These are phyloP conservation scores for Marmota flaviventris DNA, from an alignment of 2,113 vertebrate species.

Conservation along the genomic window DNA sequence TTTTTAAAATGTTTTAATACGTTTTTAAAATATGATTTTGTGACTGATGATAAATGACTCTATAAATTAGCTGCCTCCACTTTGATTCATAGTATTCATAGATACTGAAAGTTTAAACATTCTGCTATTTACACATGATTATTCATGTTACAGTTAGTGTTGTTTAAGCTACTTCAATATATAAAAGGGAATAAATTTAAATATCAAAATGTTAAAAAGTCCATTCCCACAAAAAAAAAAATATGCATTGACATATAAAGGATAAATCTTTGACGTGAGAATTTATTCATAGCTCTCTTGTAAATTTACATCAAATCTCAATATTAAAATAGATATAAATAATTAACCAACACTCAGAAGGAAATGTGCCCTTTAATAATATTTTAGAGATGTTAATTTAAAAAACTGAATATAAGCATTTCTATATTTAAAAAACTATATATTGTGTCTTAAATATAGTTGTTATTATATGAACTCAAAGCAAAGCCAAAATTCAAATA, in stretches of 20 bases:
- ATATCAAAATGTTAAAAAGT: not conserved
- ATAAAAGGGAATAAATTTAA: not conserved
- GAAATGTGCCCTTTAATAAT: not conserved
- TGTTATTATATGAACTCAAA: constrained; percentile 5
- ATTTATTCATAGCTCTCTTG: constrained; percentile 3
- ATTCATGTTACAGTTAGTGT: not conserved
- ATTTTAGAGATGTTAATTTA: not conserved
- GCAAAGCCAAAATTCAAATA: not conserved
- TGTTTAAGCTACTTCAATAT: constrained; percentile 54
- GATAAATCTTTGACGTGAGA: constrained; percentile 3
- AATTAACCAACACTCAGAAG: not conserved
- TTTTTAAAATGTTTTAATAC: not conserved
- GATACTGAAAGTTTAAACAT: not conserved
- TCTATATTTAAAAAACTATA: not conserved
- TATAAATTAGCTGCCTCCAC: constrained; percentile 26
- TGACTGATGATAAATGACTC: not conserved
- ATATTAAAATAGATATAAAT: not conserved
- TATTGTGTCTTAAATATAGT: not conserved
- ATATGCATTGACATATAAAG: fast-evolving
- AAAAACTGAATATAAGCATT: not conserved
- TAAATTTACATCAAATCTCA: not conserved
- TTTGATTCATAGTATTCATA: not conserved
- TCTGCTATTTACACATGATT: not conserved
- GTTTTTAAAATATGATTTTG: constrained; percentile 11
- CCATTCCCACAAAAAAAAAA: not conserved